Evolutionary conservation across 2,113 vertebrate genomes (phyloP).

Genomic region (Todiramphus chloris): DNA sequence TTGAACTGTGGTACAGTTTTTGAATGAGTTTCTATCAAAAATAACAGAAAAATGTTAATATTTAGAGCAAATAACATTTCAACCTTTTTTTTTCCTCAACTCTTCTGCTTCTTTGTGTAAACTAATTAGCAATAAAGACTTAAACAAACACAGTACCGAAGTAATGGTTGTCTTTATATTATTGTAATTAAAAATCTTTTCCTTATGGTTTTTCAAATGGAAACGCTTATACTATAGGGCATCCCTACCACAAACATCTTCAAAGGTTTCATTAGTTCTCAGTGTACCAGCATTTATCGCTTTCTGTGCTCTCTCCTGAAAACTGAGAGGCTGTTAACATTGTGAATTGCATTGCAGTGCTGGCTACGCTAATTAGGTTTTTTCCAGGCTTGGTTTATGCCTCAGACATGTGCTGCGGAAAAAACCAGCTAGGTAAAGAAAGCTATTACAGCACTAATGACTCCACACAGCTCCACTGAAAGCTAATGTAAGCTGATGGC

Average conservation of each 20-base stretch:
- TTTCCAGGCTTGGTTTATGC: slow-evolving; percentile 6
- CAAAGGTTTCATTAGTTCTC: slow-evolving; percentile 18
- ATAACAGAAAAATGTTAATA: slow-evolving; percentile 33
- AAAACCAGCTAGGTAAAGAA: neutral
- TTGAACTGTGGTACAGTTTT: neutral
- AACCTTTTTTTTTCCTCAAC: neutral
- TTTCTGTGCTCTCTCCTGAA: neutral
- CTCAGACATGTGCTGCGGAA: neutral
- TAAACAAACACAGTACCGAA: neutral
- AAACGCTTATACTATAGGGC: slow-evolving; percentile 31
- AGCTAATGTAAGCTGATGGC: neutral
- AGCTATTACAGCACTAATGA: slow-evolving; percentile 6
- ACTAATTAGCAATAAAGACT: slow-evolving; percentile 51
- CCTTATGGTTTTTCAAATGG: neutral
- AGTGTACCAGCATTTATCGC: neutral
- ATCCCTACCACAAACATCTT: neutral
- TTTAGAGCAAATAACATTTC: slow-evolving; percentile 10
- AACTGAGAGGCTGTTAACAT: neutral
- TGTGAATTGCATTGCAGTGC: slow-evolving; percentile 7
- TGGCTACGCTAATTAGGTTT: neutral
- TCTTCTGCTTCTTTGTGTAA: neutral
- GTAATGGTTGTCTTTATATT: slow-evolving; percentile 21
- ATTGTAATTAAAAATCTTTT: slow-evolving; percentile 54
- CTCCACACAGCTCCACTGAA: neutral
- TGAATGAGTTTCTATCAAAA: neutral